These are phyloP conservation scores for Poecilia gillii DNA, from an alignment of 2,797 vertebrate species.

Conservation along the genomic window DNA sequence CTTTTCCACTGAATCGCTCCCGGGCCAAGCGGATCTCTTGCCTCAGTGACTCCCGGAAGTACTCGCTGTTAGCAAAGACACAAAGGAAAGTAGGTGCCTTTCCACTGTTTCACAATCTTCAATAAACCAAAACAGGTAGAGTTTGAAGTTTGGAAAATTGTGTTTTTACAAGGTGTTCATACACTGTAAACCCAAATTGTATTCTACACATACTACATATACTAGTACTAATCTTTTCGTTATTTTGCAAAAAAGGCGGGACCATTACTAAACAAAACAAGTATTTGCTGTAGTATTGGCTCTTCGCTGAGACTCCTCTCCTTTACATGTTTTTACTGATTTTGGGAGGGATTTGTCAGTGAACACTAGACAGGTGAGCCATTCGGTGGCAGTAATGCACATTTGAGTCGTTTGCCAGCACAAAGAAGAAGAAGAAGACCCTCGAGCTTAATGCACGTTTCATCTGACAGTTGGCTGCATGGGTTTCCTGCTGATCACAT, in stretches of 20 bases:
- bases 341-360: not conserved
- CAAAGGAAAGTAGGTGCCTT: not conserved
- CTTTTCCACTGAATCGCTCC: constrained; percentile 84
- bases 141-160: not conserved
- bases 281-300: constrained; percentile 4
- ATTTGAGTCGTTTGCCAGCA: not conserved
- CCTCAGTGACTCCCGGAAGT: constrained; percentile 88
- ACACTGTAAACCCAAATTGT: not conserved
- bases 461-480: no score
- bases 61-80: constrained; percentile 78
- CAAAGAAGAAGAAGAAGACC: not conserved
- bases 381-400: not conserved
- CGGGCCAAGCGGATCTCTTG: constrained; percentile 87
- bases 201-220: not conserved
- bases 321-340: constrained; percentile 5
- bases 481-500: not conserved
- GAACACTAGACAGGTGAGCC: not conserved
- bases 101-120: not conserved
- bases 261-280: not conserved
- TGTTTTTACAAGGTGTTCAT: not conserved
- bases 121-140: not conserved
- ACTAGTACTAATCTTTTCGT: not conserved
- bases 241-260: not conserved
- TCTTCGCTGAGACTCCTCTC: not conserved
- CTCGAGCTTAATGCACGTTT: not conserved